A percentile compares a stretch with the other conserved stretches of the same genome.
These are phyloP conservation scores for Carpatolechia fugitivella DNA, from an alignment of 2,888 invertebrate genomes.

Conservation along the genomic window DNA sequence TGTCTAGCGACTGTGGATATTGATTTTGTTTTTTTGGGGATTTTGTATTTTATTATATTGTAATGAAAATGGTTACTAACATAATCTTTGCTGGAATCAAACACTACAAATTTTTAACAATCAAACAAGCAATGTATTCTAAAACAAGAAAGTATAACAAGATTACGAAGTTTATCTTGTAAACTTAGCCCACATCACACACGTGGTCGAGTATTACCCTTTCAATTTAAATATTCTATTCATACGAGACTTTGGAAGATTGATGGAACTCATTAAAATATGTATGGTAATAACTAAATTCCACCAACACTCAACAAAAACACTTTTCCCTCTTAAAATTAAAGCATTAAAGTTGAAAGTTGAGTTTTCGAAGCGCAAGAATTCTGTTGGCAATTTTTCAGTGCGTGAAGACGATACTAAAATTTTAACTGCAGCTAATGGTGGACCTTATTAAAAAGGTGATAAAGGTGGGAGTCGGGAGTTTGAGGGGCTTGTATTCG, in stretches of 20 bases:
- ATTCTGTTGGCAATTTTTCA: constrained; percentile 16
- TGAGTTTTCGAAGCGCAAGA: neutral
- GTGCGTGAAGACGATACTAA: constrained; percentile 27
- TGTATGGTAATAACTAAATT: constrained; percentile 50
- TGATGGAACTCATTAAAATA: constrained; percentile 62
- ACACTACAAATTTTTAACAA: no score
- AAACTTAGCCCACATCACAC: constrained; percentile 34
- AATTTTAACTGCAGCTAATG: constrained; percentile 8
- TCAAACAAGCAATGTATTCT: neutral
- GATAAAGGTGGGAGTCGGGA: constrained; percentile 32
- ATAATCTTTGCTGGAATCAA: no score
- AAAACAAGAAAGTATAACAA: neutral
- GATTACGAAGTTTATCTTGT: neutral
- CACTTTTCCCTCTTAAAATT: constrained; percentile 11
- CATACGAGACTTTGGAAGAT: constrained; percentile 51
- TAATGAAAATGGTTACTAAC: no score
- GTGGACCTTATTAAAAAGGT: constrained; percentile 23
- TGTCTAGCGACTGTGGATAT: no score
- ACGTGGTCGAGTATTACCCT: constrained; percentile 52
- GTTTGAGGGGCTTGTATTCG: constrained; percentile 25
- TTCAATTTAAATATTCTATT: constrained; percentile 62
- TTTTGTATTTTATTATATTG: no score
- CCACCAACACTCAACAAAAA: constrained; percentile 23
- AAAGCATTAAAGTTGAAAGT: neutral
- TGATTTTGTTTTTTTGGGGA: no score